Evolutionary conservation across 2,113 vertebrate species (phyloP), one percentile per base, ranked within the genome.

Genomic region (Epinephelus fuscoguttatus): DNA sequence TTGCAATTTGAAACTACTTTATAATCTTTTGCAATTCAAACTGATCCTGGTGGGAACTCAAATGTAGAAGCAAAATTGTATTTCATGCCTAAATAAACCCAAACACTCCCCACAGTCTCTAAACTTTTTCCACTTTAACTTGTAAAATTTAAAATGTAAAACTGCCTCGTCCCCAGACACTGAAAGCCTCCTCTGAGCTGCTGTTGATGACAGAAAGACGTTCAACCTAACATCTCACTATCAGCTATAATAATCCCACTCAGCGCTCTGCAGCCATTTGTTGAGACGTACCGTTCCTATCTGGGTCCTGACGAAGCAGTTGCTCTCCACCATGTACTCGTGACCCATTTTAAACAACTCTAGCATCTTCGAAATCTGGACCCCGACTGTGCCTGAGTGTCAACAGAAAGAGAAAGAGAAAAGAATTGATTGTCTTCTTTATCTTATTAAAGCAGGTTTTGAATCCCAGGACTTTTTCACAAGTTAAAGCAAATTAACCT

Each of bases 331-430:
- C 0, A 30, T 0, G 80, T 97, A 98, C 87, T 97, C 96, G 1
- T 96, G 95, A 33, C 97, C 96, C 1, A 62, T 94, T 93, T 92
- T 95, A 90, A 97, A 98, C 70, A 96, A 73, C 2, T 94, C 70
- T 90, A 99, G 42, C 97, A 98, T 98, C 91, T 95, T 92, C 42
- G 95, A 84, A 82, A 99, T 96, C 88, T 98, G 94, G 25, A 67
- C 74, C 33, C 96, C 93, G 33, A 99, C 86, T 0, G 97, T 96
- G 69, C 97, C 98, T 99, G 84, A 57, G 52, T 3, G 57, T 9
- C 11, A 57, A 59, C 40, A 62, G 69, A 6, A 9, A 40, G 21
- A 75, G 19, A 11, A 42, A 42, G 9, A 42, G 5, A 37, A 37
- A 37, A 37, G 13, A 73, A 15, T 0, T 0, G 3, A 66, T 30